phyloP scores from a whole-genome alignment of 2,888 invertebrate genomes.

The Chouioia cunea region DNA sequence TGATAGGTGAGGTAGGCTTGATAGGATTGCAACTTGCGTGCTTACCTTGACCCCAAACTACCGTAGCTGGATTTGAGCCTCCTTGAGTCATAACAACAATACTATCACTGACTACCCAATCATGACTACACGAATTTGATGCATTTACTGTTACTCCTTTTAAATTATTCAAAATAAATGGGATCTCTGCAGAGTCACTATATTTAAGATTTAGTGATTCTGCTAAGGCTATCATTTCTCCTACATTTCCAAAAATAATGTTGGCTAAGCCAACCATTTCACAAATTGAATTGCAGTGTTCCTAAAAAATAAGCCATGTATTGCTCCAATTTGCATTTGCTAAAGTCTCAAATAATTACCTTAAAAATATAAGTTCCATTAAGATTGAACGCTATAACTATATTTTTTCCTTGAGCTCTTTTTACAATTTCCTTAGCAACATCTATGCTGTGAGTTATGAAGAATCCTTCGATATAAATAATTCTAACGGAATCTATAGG shows the following conservation, averaged over 20 bases:
- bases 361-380: conserved; percentile 64
- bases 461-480: conserved; percentile 67
- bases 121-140: conserved; percentile 53
- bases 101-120: conserved; percentile 59
- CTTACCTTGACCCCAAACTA: conserved; percentile 62
- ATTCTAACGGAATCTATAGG: conserved; percentile 58
- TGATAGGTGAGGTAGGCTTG: conserved; percentile 54
- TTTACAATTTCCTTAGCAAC: conserved; percentile 62
- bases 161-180: conserved; percentile 61
- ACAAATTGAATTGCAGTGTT: conserved; percentile 60
- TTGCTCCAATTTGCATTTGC: conserved; percentile 4
- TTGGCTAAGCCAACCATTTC: conserved; percentile 63
- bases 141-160: conserved; percentile 59
- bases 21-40: conserved; percentile 58
- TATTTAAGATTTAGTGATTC: conserved; percentile 58
- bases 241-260: conserved; percentile 62
- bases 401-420: conserved; percentile 58
- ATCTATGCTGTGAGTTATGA: conserved; percentile 64
- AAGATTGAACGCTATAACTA: conserved; percentile 64
- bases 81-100: conserved; percentile 64
- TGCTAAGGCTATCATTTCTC: conserved; percentile 62
- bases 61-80: conserved; percentile 59
- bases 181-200: conserved; percentile 59
- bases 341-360: conserved; percentile 49
- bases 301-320: conserved; percentile 51